These are phyloP conservation scores for Pelvicachromis taeniatus DNA, from an alignment of 2,113 vertebrate genomes.

Conservation along the genomic window DNA sequence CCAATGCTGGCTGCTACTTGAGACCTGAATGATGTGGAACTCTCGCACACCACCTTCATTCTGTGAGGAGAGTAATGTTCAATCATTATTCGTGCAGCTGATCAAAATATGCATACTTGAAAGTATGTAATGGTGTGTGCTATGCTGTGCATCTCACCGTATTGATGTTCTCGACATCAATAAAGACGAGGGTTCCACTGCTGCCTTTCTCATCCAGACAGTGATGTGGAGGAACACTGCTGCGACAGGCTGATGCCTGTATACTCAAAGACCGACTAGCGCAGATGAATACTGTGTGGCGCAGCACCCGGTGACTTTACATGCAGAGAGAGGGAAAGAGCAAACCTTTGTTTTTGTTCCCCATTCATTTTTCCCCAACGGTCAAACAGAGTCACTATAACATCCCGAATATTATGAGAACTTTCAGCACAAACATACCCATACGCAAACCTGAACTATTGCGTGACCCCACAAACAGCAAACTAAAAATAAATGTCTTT, in stretches of 20 bases:
- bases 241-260: conserved; percentile 83
- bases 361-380: too few relatives aligned
- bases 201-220: conserved; percentile 67
- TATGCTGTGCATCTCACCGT: conserved; percentile 74
- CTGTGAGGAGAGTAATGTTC: conserved; percentile 56
- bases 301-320: conserved; percentile 87
- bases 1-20: conserved; percentile 92
- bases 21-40: conserved; percentile 94
- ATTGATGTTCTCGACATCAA: conserved; percentile 95
- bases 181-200: conserved; percentile 85
- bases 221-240: conserved; percentile 76
- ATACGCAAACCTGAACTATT: not conserved
- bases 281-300: conserved; percentile 94
- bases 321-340: not conserved
- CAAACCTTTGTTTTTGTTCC: not conserved
- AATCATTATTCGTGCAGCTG: not conserved
- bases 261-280: conserved; percentile 91
- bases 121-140: not conserved
- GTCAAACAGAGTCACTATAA: too few relatives aligned
- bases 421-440: not conserved
- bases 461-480: not conserved
- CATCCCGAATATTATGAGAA: not conserved
- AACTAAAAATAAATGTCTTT: not conserved
- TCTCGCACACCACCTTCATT: conserved; percentile 91
- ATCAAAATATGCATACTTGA: not conserved